A percentile compares a stretch with the other conserved stretches of the same genome.
These are phyloP conservation scores for Microplitis mediator DNA, from an alignment of 1,140 invertebrate species.

Conservation along the genomic window DNA sequence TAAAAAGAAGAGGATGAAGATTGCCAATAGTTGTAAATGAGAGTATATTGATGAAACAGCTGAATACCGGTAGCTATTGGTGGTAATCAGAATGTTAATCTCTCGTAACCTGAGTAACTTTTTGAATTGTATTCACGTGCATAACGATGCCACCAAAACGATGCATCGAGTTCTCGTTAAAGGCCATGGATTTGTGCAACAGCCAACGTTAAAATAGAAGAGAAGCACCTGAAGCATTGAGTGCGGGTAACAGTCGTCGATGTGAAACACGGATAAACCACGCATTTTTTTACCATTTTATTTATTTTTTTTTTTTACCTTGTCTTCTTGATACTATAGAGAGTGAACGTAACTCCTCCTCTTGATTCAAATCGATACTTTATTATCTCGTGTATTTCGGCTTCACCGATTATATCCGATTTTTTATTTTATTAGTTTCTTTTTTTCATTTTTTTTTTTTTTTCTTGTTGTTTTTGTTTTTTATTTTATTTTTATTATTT, in stretches of 20 bases:
- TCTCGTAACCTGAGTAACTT: background rate
- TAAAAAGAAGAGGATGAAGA: too few species aligned
- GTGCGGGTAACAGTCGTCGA: slow-evolving; percentile 18
- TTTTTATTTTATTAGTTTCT: background rate
- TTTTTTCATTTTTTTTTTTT: background rate
- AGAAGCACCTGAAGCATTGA: slow-evolving; percentile 21
- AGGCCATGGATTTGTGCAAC: slow-evolving; percentile 8
- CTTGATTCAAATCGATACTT: slow-evolving; percentile 21
- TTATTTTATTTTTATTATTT: background rate
- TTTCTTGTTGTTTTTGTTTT: background rate
- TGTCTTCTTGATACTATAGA: background rate
- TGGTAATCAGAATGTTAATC: slow-evolving; percentile 30
- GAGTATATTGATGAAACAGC: too few species aligned
- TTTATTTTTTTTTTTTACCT: background rate
- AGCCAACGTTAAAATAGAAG: slow-evolving; percentile 3
- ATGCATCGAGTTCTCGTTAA: slow-evolving; percentile 32
- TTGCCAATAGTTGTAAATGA: too few species aligned
- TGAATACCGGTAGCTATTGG: background rate
- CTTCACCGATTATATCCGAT: slow-evolving; percentile 18
- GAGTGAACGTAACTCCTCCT: background rate
- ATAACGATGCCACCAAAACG: slow-evolving; percentile 15
- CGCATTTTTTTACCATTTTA: background rate
- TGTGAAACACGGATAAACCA: slow-evolving; percentile 15
- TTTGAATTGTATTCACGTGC: background rate
- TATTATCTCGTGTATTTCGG: slow-evolving; percentile 21